Evolutionary conservation across 2,888 invertebrate species (phyloP), one percentile per base, ranked within the genome.

Genomic region (Apeira syringaria): DNA sequence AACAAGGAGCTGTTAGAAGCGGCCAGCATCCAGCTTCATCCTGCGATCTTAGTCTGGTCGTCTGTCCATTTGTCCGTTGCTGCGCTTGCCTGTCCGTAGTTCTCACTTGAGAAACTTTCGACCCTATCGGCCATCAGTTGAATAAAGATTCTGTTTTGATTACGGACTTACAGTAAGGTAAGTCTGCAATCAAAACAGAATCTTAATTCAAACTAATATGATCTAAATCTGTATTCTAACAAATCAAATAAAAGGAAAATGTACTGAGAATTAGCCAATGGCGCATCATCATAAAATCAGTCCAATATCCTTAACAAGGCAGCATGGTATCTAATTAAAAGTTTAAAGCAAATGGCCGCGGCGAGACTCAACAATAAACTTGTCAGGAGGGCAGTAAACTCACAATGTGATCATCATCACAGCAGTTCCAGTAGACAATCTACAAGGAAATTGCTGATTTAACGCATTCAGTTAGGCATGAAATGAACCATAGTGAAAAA

Each of bases 291-390:
- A 71, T 74, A 77, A 78, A 76, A 67, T 70, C 66, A 53, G 62
- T 53, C 68, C 74, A 67, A 74, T 75, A 72, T 71, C 72, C 71
- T 74, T 78, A 80, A 80, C 75, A 76, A 76, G 76, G 65, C 69
- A 73, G 68, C 68, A 67, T 67, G 74, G 70, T 69, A 68, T 62
- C 79, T 80, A 80, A 80, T 80, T 79, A 80, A 80, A 80, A 76
- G 73, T 77, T 74, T 65, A 66, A 68, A 71, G 63, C 64, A 70
- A 74, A 77, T 70, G 72, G 72, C 76, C 72, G 70, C 59, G 53
- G 59, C 59, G 59, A 64, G 68, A 64, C 61, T 60, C 53, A 52
- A 74, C 66, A 75, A 72, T 80, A 80, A 80, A 80, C 59, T 71
- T 78, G 73, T 75, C 71, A 67, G 62, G 63, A 58, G 56, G 62